Evolutionary conservation across 1,140 invertebrate genomes (phyloP).

Genomic region (Diprion similis): DNA sequence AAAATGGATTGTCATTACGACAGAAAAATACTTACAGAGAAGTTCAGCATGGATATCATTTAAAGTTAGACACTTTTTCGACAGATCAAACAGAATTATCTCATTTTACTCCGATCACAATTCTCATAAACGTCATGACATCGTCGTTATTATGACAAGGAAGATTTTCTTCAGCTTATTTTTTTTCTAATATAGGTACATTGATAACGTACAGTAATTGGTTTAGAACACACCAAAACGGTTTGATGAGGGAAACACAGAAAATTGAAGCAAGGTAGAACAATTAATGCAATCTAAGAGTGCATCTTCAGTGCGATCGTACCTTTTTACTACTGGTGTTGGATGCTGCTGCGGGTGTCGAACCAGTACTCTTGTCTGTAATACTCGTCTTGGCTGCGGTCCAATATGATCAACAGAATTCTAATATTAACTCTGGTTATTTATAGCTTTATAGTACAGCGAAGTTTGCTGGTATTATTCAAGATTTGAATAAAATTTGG

Average conservation of each 20-base stretch:
- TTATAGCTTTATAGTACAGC: neutral
- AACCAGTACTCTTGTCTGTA: neutral
- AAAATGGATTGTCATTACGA: constrained; percentile 37
- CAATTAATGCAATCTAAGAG: too few relatives aligned
- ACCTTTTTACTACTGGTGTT: neutral
- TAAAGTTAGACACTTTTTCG: too few relatives aligned
- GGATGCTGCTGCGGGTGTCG: neutral
- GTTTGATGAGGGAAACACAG: too few relatives aligned
- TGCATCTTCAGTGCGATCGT: neutral
- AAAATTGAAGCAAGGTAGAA: too few relatives aligned
- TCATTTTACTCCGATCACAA: too few relatives aligned
- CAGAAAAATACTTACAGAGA: constrained; percentile 23
- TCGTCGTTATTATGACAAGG: too few relatives aligned
- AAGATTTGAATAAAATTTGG: neutral
- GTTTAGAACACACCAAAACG: too few relatives aligned
- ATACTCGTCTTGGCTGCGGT: neutral
- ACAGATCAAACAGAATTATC: too few relatives aligned
- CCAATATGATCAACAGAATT: constrained; percentile 3
- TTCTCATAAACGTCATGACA: too few relatives aligned
- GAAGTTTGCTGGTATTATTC: neutral
- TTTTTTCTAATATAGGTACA: neutral
- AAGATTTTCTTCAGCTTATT: neutral
- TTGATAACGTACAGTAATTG: neutral
- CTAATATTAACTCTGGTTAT: neutral
- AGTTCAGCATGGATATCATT: too few relatives aligned